These are phyloP conservation scores for Epinotia demarniana DNA, from an alignment of 2,888 invertebrate species.

Conservation along the genomic window DNA sequence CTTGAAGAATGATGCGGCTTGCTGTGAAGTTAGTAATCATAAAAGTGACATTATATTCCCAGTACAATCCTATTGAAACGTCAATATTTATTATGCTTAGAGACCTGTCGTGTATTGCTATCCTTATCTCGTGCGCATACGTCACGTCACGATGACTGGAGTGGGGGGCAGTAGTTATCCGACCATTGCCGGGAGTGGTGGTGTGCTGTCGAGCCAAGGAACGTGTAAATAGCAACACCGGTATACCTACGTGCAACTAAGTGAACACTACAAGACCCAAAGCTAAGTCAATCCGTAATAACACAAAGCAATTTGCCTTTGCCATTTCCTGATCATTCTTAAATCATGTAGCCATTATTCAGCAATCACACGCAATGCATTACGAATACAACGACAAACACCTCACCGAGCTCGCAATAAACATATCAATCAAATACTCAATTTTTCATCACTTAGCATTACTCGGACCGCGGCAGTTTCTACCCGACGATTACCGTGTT, in stretches of 20 bases:
- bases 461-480: constrained; percentile 10
- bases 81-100: too few species aligned
- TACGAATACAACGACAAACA: constrained; percentile 27
- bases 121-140: too few species aligned
- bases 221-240: too few species aligned
- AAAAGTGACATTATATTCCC: neutral
- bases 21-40: neutral
- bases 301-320: constrained; percentile 10
- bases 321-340: constrained; percentile 10
- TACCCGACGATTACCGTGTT: constrained; percentile 40
- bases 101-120: too few species aligned
- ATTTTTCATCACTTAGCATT: constrained; percentile 29
- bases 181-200: too few species aligned
- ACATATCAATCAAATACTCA: constrained; percentile 43
- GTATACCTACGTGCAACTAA: too few species aligned
- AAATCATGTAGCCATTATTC: constrained; percentile 13
- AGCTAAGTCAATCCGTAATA: neutral
- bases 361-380: constrained; percentile 7
- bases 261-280: too few species aligned
- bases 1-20: neutral
- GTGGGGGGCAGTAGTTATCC: too few species aligned
- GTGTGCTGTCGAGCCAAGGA: too few species aligned
- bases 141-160: too few species aligned
- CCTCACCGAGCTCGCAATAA: constrained; percentile 30
- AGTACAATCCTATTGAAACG: too few species aligned